Base-by-base conservation (phyloP, 2,888 invertebrate species). In the Agrotis segetum region DNA sequence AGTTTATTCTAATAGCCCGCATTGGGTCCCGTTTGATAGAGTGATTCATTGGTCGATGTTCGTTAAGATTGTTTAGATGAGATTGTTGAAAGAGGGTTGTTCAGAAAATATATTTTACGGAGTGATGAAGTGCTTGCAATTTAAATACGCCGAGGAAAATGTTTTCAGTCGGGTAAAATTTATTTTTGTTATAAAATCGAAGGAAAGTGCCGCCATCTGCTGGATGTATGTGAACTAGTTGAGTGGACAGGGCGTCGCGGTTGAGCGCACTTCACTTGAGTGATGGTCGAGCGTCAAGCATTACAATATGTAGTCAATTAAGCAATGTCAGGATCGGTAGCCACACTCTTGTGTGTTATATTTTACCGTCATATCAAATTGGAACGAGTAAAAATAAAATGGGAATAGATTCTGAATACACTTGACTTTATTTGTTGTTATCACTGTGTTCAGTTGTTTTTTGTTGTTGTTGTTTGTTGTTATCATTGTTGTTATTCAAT, bases 1-100 rank as follows among this genome's bases (percentile, higher is more conserved):
- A 68, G 72, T 72, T 78, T 82, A 83, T 81, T 86, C 80, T 79
- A 73, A 77, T 77, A 77, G 73, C 67, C 67, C 62, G 71, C 71
- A 63, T 73, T 52, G 68, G 62, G 53, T 66, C 77, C 56, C 67
- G 56, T 66, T 71, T 74, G 79, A 79, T 83, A 71, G 74, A 79
- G 73, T 79, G 68, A 79, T 83, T 83, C 73, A 70, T 67, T 55
- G 69, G 63, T 21, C 50, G 29, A 53, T 71, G 55, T 79, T 77
- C 67, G 69, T 74, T 79, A 73, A 81, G 63, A 81, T 75, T 79
- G 61, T 67, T 74, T 53, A 58, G 50, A 64, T 34, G 13, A 29
- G 17, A 50, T 60, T 55, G 63, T 50, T 58, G 46, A 62, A 47
- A 55, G 62, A 64, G 53, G 60, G 46, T 47, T 63, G 66, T 58